A percentile compares a stretch with the other conserved stretches of the same genome.
Evolutionary conservation across 2,797 vertebrate species (phyloP).

Genomic region (Lithobates sylvaticus): DNA sequence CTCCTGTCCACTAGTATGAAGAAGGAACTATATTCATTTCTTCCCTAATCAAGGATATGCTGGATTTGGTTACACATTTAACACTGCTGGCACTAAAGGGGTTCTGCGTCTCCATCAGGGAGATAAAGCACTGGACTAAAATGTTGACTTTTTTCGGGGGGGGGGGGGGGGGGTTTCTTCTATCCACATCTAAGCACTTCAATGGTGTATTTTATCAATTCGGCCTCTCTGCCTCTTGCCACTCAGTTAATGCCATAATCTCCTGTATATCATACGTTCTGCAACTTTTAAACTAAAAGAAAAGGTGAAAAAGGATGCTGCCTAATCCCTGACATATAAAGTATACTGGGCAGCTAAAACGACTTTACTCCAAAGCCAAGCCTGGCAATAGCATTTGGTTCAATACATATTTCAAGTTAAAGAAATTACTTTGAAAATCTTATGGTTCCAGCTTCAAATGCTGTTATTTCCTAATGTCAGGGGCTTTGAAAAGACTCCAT

Average conservation of each 20-base stretch:
- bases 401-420: slow-evolving; percentile 20
- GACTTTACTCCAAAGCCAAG: slow-evolving; percentile 28
- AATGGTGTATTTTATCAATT: neutral
- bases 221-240: neutral
- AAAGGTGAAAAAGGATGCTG: slow-evolving; percentile 14
- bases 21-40: no score
- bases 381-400: neutral
- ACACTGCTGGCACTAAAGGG: no score
- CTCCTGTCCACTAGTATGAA: no score
- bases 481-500: slow-evolving; percentile 39
- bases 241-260: neutral
- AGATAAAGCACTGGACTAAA: neutral
- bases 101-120: neutral
- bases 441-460: slow-evolving; percentile 21
- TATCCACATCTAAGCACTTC: neutral
- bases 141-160: no score
- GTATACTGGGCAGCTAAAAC: slow-evolving; percentile 24
- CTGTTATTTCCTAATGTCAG: slow-evolving; percentile 37
- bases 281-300: neutral
- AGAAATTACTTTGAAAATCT: slow-evolving; percentile 24
- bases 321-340: slow-evolving; percentile 2
- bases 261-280: neutral
- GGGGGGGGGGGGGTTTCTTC: neutral
- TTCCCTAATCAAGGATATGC: no score
- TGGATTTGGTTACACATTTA: no score